Conservation (phyloP, 2,113 vertebrate genomes). For the Cynoglossus semilaevis region DNA sequence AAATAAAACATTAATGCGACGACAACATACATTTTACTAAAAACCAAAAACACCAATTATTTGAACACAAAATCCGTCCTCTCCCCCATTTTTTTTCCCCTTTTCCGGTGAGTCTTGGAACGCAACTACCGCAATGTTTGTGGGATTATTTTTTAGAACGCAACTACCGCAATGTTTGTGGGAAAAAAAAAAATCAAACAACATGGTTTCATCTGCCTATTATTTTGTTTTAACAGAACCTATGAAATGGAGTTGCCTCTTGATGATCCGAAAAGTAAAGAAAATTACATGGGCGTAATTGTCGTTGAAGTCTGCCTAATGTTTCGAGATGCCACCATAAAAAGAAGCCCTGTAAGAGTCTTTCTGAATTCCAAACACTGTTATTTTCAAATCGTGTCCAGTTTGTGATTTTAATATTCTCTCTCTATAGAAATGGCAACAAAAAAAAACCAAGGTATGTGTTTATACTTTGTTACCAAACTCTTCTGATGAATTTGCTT, state of each 20-base stretch:
- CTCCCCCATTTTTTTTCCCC: no score
- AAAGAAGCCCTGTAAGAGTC: constrained; percentile 76
- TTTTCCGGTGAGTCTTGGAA: no score
- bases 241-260: constrained; percentile 82
- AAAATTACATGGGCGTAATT: constrained; percentile 91
- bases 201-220: no score
- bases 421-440: constrained; percentile 61
- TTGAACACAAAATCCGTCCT: no score
- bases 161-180: no score
- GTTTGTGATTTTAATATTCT: constrained; percentile 9
- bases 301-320: constrained; percentile 83
- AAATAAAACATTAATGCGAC: no score
- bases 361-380: neutral
- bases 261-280: constrained; percentile 89
- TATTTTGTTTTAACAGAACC: constrained; percentile 77
- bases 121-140: no score
- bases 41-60: no score
- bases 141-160: no score
- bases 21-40: no score
- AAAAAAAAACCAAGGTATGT: constrained; percentile 66
- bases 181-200: no score
- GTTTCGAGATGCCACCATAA: constrained; percentile 85
- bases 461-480: constrained; percentile 1
- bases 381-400: neutral
- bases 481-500: no score